Percentiles rank a stretch among this genome's conserved stretches.
Conservation (phyloP, 2,113 vertebrate genomes). For the Ptilorrhoa leucosticta region DNA sequence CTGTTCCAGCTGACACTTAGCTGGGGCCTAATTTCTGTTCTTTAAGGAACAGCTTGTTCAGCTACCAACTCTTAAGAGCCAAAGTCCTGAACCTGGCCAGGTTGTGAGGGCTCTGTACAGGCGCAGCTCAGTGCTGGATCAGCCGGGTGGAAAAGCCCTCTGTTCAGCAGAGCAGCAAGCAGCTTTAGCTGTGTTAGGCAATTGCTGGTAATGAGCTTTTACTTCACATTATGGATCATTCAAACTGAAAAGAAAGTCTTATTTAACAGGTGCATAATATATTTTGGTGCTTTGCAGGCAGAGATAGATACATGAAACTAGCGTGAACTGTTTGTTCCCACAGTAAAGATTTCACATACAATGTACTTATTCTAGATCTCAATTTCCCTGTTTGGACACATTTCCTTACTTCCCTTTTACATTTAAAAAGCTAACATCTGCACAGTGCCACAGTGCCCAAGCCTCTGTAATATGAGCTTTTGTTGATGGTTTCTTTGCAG, state of each 20-base stretch:
- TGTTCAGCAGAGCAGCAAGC: neutral
- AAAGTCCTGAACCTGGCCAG: neutral
- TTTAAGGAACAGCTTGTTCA: neutral
- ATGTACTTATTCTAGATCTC: neutral
- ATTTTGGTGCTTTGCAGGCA: neutral
- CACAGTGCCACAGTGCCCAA: too few species aligned
- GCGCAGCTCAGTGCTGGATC: neutral
- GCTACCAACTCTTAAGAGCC: too few species aligned
- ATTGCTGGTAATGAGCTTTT: neutral
- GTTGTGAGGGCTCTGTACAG: neutral
- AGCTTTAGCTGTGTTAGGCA: neutral
- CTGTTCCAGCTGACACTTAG: neutral
- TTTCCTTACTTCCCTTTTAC: neutral
- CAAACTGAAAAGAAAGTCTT: neutral
- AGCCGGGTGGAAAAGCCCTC: neutral
- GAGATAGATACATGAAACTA: neutral
- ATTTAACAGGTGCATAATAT: neutral
- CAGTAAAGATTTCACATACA: neutral
- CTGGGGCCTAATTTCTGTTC: neutral
- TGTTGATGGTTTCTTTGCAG: slow-evolving; percentile 66
- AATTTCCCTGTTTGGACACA: neutral
- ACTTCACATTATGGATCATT: neutral
- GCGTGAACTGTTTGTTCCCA: neutral
- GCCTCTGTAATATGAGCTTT: fast-evolving
- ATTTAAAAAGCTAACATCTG: neutral